Conservation (phyloP, 2,797 vertebrate genomes). For the Hoplostethus atlanticus region DNA sequence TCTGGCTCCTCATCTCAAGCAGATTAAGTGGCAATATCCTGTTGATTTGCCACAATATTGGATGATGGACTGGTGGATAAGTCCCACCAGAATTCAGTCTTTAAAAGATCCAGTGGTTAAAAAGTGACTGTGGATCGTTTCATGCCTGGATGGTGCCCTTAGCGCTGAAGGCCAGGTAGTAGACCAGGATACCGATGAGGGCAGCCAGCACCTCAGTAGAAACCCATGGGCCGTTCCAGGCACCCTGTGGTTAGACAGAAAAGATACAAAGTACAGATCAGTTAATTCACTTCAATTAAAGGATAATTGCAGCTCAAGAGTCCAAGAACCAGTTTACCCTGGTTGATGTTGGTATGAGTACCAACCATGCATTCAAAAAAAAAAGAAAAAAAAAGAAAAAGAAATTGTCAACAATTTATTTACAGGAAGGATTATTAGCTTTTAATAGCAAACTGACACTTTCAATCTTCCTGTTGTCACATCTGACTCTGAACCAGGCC, state of each 20-base stretch:
- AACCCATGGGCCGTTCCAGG: constrained; percentile 94
- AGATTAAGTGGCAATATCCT: constrained; percentile 37
- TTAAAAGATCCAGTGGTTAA: constrained; percentile 57
- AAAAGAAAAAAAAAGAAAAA: too few relatives aligned
- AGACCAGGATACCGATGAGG: constrained; percentile 88
- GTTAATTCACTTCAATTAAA: too few relatives aligned
- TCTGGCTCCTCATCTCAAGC: constrained; percentile 45
- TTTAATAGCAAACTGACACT: too few relatives aligned
- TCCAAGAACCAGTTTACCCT: too few relatives aligned
- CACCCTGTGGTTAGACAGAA: constrained; percentile 79
- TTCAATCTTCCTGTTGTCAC: too few relatives aligned
- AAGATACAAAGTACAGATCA: background rate
- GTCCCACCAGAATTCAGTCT: constrained; percentile 69
- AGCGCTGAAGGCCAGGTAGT: constrained; percentile 91
- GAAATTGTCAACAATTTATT: too few relatives aligned
- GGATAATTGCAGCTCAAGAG: too few relatives aligned
- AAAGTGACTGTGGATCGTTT: constrained; percentile 39
- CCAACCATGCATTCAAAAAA: too few relatives aligned
- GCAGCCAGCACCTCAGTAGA: constrained; percentile 93
- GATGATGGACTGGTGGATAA: constrained; percentile 38
- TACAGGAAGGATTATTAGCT: too few relatives aligned
- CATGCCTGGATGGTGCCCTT: constrained; percentile 92
- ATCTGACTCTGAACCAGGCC: too few relatives aligned
- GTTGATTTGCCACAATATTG: constrained; percentile 36
- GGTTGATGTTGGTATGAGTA: too few relatives aligned